Evolutionary conservation across 2,797 vertebrate species (phyloP).

Genomic region (Cryptoblepharus egeriae): DNA sequence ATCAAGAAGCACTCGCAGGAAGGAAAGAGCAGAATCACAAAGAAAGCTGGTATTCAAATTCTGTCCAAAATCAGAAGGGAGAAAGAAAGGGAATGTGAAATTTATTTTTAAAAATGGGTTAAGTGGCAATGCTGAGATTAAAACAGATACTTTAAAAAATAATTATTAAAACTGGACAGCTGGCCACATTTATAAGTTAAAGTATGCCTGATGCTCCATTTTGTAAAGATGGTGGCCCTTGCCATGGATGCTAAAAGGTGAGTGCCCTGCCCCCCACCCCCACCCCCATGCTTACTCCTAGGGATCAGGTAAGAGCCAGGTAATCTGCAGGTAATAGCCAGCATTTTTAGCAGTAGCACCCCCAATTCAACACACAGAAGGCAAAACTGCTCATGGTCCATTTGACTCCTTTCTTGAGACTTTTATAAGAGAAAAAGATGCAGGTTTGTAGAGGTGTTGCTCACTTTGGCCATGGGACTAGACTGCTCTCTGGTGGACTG

Average conservation of each 20-base stretch:
- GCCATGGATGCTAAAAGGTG: background rate
- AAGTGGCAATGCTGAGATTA: background rate
- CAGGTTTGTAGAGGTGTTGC: background rate
- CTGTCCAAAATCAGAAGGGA: background rate
- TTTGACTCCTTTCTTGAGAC: background rate
- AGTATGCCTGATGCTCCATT: too few relatives aligned
- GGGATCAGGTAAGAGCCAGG: too few relatives aligned
- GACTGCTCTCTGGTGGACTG: conserved; percentile 65
- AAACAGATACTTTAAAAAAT: too few relatives aligned
- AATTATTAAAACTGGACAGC: background rate
- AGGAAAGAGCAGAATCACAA: conserved; percentile 14
- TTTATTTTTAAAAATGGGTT: background rate
- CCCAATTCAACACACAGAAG: background rate
- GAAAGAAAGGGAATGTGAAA: background rate
- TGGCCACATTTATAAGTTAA: background rate
- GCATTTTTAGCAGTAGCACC: background rate
- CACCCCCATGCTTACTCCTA: too few relatives aligned
- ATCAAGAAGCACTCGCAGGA: conserved; percentile 28
- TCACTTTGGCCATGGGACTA: background rate
- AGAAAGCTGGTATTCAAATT: background rate
- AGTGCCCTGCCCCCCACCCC: background rate
- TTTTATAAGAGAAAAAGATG: background rate
- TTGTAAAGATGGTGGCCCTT: background rate
- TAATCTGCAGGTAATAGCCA: too few relatives aligned
- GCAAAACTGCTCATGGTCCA: too few relatives aligned